A percentile compares a stretch with the other conserved stretches of the same genome.
These are phyloP conservation scores for Leptinotarsa lineolata DNA, from an alignment of 1,140 invertebrate genomes.

Conservation along the genomic window DNA sequence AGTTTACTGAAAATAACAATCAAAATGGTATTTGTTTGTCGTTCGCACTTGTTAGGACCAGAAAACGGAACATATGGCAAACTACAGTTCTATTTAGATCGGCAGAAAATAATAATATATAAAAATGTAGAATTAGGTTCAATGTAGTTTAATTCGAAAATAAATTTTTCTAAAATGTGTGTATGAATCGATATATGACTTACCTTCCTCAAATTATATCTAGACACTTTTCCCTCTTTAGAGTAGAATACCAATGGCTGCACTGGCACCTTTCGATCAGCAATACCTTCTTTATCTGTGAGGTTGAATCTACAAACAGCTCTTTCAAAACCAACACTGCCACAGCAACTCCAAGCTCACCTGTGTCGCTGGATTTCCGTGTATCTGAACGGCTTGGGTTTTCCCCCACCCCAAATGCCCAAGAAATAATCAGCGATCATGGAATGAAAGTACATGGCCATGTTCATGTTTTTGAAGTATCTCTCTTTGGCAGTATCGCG, in stretches of 20 bases:
- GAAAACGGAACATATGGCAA: too few species aligned
- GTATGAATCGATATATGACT: neutral
- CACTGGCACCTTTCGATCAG: slow-evolving; percentile 93
- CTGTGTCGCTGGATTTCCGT: slow-evolving; percentile 93
- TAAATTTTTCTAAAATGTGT: too few species aligned
- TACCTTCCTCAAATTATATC: slow-evolving; percentile 88
- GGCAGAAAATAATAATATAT: too few species aligned
- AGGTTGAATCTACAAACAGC: slow-evolving; percentile 69
- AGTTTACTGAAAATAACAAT: too few species aligned
- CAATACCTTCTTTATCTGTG: slow-evolving; percentile 88
- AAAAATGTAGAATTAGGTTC: too few species aligned
- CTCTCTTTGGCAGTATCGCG: slow-evolving; percentile 89
- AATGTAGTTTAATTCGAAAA: too few species aligned
- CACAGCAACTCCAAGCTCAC: slow-evolving; percentile 48
- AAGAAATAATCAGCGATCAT: slow-evolving; percentile 97
- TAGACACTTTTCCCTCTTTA: slow-evolving; percentile 82
- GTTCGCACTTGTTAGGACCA: too few species aligned
- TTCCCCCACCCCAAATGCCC: slow-evolving; percentile 93
- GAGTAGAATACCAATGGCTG: slow-evolving; percentile 93
- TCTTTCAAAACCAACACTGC: too few species aligned
- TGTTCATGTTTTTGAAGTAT: slow-evolving; percentile 97
- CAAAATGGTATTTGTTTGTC: too few species aligned
- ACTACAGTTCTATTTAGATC: too few species aligned
- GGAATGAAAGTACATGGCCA: slow-evolving; percentile 95
- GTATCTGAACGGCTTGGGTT: slow-evolving; percentile 94